These are phyloP conservation scores for Danaus melanippus DNA, from an alignment of 1,140 invertebrate species.

Conservation along the genomic window DNA sequence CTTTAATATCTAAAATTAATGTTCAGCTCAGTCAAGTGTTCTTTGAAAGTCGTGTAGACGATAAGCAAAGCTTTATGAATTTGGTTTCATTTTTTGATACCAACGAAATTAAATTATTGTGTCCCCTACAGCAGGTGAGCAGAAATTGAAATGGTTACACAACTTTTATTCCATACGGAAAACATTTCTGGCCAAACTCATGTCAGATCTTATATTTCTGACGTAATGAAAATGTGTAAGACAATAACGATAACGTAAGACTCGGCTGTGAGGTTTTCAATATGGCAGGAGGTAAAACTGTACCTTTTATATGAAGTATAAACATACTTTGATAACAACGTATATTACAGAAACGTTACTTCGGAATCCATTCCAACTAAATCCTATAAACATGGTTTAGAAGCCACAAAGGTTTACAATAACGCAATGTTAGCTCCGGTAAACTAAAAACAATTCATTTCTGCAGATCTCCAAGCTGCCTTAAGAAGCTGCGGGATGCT, in stretches of 20 bases:
- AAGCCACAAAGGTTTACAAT: slow-evolving; percentile 50
- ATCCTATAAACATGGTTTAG: slow-evolving; percentile 49
- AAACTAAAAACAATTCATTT: slow-evolving; percentile 58
- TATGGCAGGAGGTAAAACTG: no score
- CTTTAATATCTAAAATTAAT: slow-evolving; percentile 28
- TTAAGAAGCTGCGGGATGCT: slow-evolving; percentile 41
- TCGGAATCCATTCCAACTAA: slow-evolving; percentile 19
- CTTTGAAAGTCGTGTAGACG: slow-evolving; percentile 33
- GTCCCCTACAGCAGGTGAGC: slow-evolving; percentile 29
- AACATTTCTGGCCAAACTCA: no score
- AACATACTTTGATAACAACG: no score
- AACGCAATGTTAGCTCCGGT: slow-evolving; percentile 48
- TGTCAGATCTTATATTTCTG: no score
- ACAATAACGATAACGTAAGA: no score
- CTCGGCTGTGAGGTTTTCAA: no score
- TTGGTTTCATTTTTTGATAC: slow-evolving; percentile 41
- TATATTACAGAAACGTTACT: not conserved
- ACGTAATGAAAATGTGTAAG: no score
- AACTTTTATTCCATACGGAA: slow-evolving; percentile 1
- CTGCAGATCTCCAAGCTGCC: slow-evolving; percentile 22
- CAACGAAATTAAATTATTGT: slow-evolving; percentile 52
- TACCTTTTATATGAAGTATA: no score
- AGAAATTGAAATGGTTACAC: slow-evolving; percentile 20
- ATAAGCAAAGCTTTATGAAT: slow-evolving; percentile 49
- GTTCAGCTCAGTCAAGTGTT: slow-evolving; percentile 26